Conservation (phyloP, 1,140 invertebrate genomes). For the Hestina assimilis region DNA sequence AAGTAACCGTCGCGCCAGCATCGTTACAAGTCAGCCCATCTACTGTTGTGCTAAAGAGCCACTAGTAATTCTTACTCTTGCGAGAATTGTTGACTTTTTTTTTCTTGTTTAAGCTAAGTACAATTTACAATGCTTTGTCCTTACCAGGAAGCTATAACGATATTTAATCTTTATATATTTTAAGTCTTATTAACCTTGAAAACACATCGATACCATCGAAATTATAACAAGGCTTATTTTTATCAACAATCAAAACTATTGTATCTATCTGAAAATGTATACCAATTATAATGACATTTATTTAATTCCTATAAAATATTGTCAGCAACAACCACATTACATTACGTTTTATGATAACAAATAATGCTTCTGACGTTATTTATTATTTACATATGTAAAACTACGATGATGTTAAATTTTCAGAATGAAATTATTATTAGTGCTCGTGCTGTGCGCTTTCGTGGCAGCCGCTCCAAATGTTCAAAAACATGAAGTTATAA, state of each 20-base stretch:
- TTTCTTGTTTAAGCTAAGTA: too few relatives aligned
- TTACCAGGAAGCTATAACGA: too few relatives aligned
- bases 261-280: not conserved
- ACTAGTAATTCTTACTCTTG: too few relatives aligned
- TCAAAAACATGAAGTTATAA: conserved; percentile 15
- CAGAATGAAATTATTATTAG: conserved; percentile 26
- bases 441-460: conserved; percentile 16
- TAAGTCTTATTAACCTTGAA: not conserved
- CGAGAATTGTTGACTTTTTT: too few relatives aligned
- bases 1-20: too few relatives aligned
- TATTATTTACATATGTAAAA: not conserved
- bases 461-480: conserved; percentile 25
- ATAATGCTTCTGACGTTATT: too few relatives aligned
- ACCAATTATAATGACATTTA: conserved; percentile 9
- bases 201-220: not conserved
- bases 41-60: too few relatives aligned
- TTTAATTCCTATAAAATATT: not conserved
- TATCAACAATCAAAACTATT: not conserved
- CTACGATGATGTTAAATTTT: not conserved
- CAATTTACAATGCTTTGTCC: too few relatives aligned
- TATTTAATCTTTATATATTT: not conserved
- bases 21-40: too few relatives aligned
- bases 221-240: conserved; percentile 8
- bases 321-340: not conserved
- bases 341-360: too few relatives aligned